phyloP scores from a whole-genome alignment of 2,113 vertebrate genomes.

The Prionailurus viverrinus region DNA sequence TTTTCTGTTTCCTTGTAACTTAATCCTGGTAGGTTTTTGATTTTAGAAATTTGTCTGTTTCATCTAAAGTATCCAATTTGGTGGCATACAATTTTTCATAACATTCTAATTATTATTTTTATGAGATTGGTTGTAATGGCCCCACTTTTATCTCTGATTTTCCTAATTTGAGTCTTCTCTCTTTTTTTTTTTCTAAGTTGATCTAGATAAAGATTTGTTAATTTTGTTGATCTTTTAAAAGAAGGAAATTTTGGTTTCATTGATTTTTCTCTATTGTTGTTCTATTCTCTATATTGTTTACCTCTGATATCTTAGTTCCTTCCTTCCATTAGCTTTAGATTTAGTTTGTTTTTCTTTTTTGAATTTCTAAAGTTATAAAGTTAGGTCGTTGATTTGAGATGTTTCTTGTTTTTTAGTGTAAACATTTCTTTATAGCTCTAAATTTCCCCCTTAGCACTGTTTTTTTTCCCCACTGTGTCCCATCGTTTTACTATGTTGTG shows the following conservation, averaged over 20 bases:
- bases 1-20: background rate
- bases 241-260: background rate
- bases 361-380: background rate
- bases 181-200: background rate
- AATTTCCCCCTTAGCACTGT: background rate
- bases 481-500: background rate
- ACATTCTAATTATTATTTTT: background rate
- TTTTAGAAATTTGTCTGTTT: constrained; percentile 2
- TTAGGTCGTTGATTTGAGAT: background rate
- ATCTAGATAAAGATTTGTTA: background rate
- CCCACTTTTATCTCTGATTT: background rate
- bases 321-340: background rate
- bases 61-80: background rate
- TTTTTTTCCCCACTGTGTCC: background rate
- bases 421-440: background rate
- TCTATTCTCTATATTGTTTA: background rate
- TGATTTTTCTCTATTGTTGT: background rate
- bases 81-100: background rate
- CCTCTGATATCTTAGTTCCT: background rate
- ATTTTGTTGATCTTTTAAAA: background rate
- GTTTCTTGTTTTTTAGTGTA: background rate
- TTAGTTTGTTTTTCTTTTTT: background rate
- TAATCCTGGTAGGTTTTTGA: background rate
- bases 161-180: background rate
- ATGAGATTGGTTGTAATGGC: background rate